Conservation (phyloP, 2,113 vertebrate species). For the Lichenostomus cassidix region DNA sequence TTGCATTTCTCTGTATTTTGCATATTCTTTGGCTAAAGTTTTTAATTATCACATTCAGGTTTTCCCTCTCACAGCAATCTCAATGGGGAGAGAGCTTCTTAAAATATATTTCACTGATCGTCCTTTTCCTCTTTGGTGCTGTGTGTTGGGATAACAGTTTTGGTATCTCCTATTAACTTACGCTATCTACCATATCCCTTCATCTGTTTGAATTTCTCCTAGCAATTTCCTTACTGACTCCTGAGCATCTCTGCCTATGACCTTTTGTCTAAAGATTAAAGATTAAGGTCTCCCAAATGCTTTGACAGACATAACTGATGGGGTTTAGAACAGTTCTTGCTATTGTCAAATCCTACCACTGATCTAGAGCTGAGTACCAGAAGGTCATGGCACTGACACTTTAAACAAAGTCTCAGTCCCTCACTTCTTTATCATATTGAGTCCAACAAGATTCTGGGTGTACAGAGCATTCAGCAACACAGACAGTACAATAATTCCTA, state of each 20-base stretch:
- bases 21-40: neutral
- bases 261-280: neutral
- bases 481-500: neutral
- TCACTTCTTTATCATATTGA: neutral
- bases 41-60: neutral
- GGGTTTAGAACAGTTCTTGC: neutral
- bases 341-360: neutral
- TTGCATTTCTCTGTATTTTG: neutral
- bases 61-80: neutral
- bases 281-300: neutral
- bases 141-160: neutral
- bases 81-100: neutral
- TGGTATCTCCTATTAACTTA: neutral
- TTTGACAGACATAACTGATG: neutral
- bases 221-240: neutral
- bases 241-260: neutral
- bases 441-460: neutral
- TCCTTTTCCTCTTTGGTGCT: neutral
- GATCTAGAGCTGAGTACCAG: neutral
- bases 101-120: neutral
- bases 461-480: neutral
- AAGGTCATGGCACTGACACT: neutral
- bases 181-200: neutral
- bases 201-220: neutral
- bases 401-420: neutral